Evolutionary conservation across 2,888 invertebrate species (phyloP), one percentile per base, ranked within the genome.

Genomic region (Ernsta delagoae): DNA sequence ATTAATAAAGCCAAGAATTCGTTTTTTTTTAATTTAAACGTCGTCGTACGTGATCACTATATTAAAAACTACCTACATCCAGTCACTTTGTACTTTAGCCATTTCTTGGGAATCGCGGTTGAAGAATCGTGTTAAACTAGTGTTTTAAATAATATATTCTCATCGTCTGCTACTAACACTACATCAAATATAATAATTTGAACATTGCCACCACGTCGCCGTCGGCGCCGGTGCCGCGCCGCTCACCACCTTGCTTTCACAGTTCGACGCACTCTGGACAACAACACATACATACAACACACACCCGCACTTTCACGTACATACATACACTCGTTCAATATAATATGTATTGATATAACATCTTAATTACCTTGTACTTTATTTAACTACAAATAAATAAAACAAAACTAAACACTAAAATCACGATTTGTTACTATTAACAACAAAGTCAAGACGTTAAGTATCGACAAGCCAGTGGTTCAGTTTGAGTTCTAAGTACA

Each of bases 331-430:
- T n/a, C 64, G 65, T 72, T 73, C 73, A 73, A 72, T 62, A 56
- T 60, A 71, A n/a, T n/a, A n/a, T 53, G 24, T 24, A 24, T 24
- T 24, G 24, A 24, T 24, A 24, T 73, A 67, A 72, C 72, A 75
- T 72, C 79, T 81, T 85, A 84, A 84, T 80, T 81, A 79, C 78
- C 75, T 91, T 89, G 91, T 90, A 90, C 90, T 89, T 83, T 76
- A 79, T 80, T 84, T 79, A 79, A 78, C 84, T 87, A 89, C 79
- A 82, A 87, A 88, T 87, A 89, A 90, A 89, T 89, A 88, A 78
- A 86, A 77, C 75, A 77, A 82, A 71, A 71, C 71, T 36, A 65
- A 71, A 74, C 16, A 75, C 74, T 74, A 75, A 77, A 73, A 81
- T 83, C 80, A 81, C 83, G 77, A 70, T 71, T 62, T 65, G 71